Evolutionary conservation across 2,888 invertebrate genomes (phyloP).

Genomic region (Clepsis dumicolana): DNA sequence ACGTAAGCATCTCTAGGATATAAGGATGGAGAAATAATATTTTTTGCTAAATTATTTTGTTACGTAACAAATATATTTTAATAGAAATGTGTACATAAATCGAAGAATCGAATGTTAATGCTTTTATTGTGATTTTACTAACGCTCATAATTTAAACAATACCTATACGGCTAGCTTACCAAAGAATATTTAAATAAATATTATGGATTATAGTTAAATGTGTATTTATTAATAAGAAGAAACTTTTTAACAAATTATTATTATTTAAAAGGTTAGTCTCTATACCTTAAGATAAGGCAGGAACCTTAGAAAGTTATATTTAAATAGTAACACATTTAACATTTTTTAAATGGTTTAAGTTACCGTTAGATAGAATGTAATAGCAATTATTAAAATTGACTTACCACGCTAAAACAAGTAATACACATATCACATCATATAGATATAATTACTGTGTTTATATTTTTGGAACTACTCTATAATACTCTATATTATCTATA

Average conservation of each 20-base stretch:
- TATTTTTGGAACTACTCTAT: conserved; percentile 24
- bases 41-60: conserved; percentile 36
- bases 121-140: conserved; percentile 59
- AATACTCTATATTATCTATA: conserved; percentile 21
- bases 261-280: neutral
- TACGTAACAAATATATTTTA: conserved; percentile 8
- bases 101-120: conserved; percentile 46
- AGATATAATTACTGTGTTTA: conserved; percentile 17
- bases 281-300: neutral
- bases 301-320: neutral
- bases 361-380: conserved; percentile 29
- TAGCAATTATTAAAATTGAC: conserved; percentile 18
- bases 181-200: conserved; percentile 67
- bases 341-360: conserved; percentile 13
- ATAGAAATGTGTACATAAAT: conserved; percentile 37
- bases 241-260: neutral
- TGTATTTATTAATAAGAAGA: conserved; percentile 32
- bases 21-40: conserved; percentile 28
- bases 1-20: conserved; percentile 27
- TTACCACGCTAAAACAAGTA: conserved; percentile 29
- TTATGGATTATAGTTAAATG: conserved; percentile 43
- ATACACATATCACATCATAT: conserved; percentile 40
- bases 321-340: conserved; percentile 16
- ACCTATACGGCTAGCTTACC: conserved; percentile 79
- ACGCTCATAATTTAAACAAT: conserved; percentile 60